phyloP scores from a whole-genome alignment of 64 coral and sea anemone genomes.

The Montipora sp. region DNA sequence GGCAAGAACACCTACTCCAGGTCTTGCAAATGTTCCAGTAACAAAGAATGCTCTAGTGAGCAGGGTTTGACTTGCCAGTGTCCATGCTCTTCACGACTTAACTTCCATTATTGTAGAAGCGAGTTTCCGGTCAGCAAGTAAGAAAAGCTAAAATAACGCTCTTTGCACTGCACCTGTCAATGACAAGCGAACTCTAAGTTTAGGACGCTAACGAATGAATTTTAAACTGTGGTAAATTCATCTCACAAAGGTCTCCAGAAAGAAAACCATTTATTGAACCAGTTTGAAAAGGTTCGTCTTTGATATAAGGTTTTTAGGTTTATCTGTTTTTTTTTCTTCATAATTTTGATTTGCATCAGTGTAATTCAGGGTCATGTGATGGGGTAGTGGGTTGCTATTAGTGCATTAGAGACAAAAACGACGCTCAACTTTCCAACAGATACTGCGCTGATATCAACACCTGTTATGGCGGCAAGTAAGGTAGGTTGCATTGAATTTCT shows the following conservation, averaged over 20 bases:
- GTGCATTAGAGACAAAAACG: not conserved
- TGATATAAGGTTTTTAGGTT: too few relatives aligned
- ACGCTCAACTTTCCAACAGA: not conserved
- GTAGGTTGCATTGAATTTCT: too few relatives aligned
- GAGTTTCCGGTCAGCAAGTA: not conserved
- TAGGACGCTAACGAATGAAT: too few relatives aligned
- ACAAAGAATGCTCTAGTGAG: not conserved
- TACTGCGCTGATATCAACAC: slow-evolving; percentile 5
- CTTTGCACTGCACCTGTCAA: not conserved
- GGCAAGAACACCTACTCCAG: not conserved
- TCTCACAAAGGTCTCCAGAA: too few relatives aligned
- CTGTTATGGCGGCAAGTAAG: not conserved
- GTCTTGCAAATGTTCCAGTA: not conserved
- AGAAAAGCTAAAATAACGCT: not conserved
- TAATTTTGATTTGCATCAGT: too few relatives aligned
- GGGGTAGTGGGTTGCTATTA: slow-evolving; percentile 26
- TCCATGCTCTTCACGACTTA: not conserved
- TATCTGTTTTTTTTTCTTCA: too few relatives aligned
- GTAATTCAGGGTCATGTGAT: slow-evolving; percentile 1
- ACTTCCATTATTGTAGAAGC: slow-evolving; percentile 21
- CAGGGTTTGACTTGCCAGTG: not conserved
- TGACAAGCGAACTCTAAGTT: too few relatives aligned
- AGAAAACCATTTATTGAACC: too few relatives aligned
- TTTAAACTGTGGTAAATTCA: too few relatives aligned
- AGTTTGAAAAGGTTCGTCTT: too few relatives aligned